Evolutionary conservation across 2,113 vertebrate species (phyloP).

Genomic region (Callorhinus ursinus): DNA sequence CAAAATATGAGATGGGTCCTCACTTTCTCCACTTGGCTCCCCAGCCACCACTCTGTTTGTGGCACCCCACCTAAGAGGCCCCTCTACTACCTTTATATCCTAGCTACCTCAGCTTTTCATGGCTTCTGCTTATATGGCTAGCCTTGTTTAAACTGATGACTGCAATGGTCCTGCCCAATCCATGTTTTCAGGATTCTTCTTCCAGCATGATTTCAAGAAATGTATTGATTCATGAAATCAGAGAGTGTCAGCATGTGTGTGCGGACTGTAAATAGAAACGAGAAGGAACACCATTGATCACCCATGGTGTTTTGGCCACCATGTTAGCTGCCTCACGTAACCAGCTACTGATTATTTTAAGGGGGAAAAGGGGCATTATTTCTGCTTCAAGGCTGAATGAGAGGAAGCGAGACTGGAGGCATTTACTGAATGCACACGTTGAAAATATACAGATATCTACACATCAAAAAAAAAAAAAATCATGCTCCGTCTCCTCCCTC

Average conservation of each 20-base stretch:
- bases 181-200: background rate
- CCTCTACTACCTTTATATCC: background rate
- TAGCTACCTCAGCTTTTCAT: background rate
- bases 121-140: background rate
- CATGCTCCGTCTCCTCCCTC: background rate
- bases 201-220: background rate
- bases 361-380: background rate
- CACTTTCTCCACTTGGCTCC: background rate
- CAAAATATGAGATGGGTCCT: background rate
- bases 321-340: background rate
- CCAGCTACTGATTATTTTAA: background rate
- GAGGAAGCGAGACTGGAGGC: background rate
- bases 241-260: background rate
- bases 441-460: background rate
- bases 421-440: background rate
- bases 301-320: background rate
- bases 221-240: background rate
- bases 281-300: background rate
- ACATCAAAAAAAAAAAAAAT: background rate
- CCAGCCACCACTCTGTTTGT: background rate
- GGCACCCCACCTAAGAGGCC: rapidly evolving
- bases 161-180: background rate
- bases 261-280: background rate
- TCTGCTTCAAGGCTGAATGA: background rate
- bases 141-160: background rate